phyloP scores from a whole-genome alignment of 2,888 invertebrate genomes.

The Idaea dimidiata region DNA sequence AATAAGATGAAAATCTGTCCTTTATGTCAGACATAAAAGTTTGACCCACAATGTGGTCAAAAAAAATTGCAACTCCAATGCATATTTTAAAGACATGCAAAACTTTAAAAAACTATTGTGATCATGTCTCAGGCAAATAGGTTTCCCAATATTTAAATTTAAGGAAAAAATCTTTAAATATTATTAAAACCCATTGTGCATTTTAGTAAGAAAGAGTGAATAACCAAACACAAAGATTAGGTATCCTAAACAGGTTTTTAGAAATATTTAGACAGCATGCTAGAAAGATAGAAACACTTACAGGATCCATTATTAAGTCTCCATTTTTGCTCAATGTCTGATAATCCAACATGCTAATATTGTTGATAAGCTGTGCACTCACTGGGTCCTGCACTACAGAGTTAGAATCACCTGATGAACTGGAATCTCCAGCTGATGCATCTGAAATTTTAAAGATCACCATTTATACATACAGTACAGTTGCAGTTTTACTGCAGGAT shows the following conservation, averaged over 20 bases:
- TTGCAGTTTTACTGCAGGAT: too few relatives aligned
- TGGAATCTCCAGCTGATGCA: slow-evolving; percentile 68
- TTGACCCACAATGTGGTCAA: too few relatives aligned
- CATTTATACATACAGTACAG: not conserved
- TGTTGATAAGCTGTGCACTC: slow-evolving; percentile 77
- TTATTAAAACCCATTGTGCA: too few relatives aligned
- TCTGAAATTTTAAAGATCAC: slow-evolving; percentile 39
- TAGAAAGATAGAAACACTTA: slow-evolving; percentile 36
- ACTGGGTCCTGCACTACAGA: slow-evolving; percentile 77
- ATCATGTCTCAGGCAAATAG: too few relatives aligned
- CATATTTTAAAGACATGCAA: too few relatives aligned
- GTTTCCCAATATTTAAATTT: too few relatives aligned
- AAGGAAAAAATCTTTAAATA: too few relatives aligned
- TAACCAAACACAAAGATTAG: not conserved
- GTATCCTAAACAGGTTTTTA: not conserved
- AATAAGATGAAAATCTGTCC: too few relatives aligned
- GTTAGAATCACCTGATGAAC: slow-evolving; percentile 74
- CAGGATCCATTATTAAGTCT: slow-evolving; percentile 69
- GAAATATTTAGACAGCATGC: too few relatives aligned
- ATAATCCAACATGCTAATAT: slow-evolving; percentile 77
- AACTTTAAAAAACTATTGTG: too few relatives aligned
- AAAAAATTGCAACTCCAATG: slow-evolving; percentile 9
- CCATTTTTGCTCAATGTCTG: slow-evolving; percentile 76
- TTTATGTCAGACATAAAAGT: too few relatives aligned
- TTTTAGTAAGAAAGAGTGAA: not conserved